Evolutionary conservation across 2,797 vertebrate species (phyloP).

Genomic region (Hemibagrus guttatus): DNA sequence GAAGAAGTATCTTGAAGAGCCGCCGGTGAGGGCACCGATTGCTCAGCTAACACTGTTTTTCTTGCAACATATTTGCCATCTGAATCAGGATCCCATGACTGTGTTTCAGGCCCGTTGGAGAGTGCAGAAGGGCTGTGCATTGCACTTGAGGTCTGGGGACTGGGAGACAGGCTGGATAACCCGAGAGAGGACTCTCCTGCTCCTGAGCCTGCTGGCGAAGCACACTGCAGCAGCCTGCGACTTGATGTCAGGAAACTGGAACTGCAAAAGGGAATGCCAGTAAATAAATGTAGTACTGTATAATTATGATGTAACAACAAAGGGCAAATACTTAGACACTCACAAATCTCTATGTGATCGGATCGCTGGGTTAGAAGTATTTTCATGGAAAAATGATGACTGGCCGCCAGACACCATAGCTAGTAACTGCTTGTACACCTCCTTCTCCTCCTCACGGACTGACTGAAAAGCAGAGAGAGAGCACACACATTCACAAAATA

Average conservation of each 20-base stretch:
- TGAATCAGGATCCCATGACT: constrained; percentile 63
- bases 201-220: constrained; percentile 65
- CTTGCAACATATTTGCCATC: constrained; percentile 61
- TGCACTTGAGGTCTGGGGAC: constrained; percentile 72
- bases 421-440: constrained; percentile 90
- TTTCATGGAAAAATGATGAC: constrained; percentile 80
- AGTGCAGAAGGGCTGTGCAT: constrained; percentile 70
- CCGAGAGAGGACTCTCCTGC: constrained; percentile 66
- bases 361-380: constrained; percentile 73
- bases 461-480: constrained; percentile 71
- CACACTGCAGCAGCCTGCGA: constrained; percentile 65
- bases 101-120: constrained; percentile 61
- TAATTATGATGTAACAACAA: neutral
- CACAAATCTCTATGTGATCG: constrained; percentile 88
- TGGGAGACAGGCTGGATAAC: constrained; percentile 67
- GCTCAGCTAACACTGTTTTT: constrained; percentile 50
- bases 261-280: constrained; percentile 56
- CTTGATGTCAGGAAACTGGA: constrained; percentile 77
- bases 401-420: constrained; percentile 89
- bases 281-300: neutral
- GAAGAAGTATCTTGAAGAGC: constrained; percentile 73
- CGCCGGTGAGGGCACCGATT: constrained; percentile 67
- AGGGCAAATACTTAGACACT: constrained; percentile 63
- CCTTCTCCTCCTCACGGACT: constrained; percentile 87
- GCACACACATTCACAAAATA: neutral